phyloP scores from a whole-genome alignment of 2,888 invertebrate genomes.

The Cancer borealis region DNA sequence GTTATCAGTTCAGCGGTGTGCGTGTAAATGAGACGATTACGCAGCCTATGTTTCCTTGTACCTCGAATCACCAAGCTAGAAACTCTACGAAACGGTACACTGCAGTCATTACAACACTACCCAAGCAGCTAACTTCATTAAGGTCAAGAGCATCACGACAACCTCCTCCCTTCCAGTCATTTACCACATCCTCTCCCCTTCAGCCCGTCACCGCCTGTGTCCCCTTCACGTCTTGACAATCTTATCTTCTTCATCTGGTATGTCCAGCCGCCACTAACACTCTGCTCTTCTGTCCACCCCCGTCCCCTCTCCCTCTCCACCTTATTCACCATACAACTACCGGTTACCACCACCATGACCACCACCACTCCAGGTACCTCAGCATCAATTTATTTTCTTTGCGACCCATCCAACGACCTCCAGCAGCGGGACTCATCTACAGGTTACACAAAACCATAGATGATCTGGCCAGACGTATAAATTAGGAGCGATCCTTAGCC shows the following conservation, averaged over 20 bases:
- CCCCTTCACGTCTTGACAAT: constrained; percentile 37
- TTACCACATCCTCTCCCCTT: background rate
- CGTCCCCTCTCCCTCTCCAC: background rate
- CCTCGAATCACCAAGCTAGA: background rate
- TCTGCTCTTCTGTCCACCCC: background rate
- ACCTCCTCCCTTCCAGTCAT: background rate
- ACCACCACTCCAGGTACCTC: background rate
- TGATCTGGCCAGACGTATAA: constrained; percentile 38
- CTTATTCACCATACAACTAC: background rate
- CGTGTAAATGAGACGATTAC: background rate
- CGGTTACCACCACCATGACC: background rate
- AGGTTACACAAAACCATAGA: constrained; percentile 38
- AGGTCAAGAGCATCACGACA: background rate
- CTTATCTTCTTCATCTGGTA: constrained; percentile 32
- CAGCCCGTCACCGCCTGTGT: constrained; percentile 36
- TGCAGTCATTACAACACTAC: background rate
- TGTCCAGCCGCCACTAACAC: background rate
- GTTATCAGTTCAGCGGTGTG: background rate
- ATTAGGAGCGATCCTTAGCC: constrained; percentile 33
- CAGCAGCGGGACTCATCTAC: background rate
- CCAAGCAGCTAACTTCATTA: constrained; percentile 22
- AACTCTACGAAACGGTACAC: background rate
- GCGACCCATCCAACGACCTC: background rate
- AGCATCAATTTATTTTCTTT: background rate
- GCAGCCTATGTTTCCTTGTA: background rate